Percentiles rank a stretch among this genome's conserved stretches.
Conservation (phyloP, 2,797 vertebrate genomes). For the Gymnopithys bicolor region DNA sequence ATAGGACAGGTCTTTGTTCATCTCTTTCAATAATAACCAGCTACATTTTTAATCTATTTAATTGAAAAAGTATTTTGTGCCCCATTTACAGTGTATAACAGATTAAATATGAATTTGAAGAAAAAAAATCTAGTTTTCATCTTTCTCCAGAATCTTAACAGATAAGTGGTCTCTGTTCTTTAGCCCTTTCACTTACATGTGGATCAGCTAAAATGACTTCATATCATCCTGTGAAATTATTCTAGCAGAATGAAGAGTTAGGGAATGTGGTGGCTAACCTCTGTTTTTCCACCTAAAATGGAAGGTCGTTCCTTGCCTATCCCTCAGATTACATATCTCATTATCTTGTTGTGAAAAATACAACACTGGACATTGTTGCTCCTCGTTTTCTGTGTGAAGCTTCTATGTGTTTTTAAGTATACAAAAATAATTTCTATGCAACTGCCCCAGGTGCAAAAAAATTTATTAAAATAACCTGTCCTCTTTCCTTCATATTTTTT, state of each 20-base stretch:
- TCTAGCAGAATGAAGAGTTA: neutral
- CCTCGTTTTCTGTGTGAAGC: neutral
- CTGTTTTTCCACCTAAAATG: neutral
- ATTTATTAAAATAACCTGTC: neutral
- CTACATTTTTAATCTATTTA: conserved; percentile 21
- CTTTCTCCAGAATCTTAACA: neutral
- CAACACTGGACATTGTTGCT: neutral
- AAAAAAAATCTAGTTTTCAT: neutral
- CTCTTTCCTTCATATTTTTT: neutral
- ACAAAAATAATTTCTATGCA: neutral
- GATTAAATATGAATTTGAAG: neutral
- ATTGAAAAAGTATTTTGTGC: neutral
- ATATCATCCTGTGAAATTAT: neutral
- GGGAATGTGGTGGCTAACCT: neutral
- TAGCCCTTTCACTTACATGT: neutral
- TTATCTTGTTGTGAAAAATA: neutral
- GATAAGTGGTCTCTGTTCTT: neutral
- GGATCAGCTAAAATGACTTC: neutral
- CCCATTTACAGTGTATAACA: neutral
- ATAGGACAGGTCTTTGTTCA: conserved; percentile 32
- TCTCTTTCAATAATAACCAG: conserved; percentile 20
- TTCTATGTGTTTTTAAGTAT: neutral
- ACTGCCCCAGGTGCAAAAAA: neutral
- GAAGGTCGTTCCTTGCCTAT: neutral
- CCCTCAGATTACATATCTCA: neutral